Base-by-base conservation (phyloP, 2,797 vertebrate species). In the Peromyscus aztecus region DNA sequence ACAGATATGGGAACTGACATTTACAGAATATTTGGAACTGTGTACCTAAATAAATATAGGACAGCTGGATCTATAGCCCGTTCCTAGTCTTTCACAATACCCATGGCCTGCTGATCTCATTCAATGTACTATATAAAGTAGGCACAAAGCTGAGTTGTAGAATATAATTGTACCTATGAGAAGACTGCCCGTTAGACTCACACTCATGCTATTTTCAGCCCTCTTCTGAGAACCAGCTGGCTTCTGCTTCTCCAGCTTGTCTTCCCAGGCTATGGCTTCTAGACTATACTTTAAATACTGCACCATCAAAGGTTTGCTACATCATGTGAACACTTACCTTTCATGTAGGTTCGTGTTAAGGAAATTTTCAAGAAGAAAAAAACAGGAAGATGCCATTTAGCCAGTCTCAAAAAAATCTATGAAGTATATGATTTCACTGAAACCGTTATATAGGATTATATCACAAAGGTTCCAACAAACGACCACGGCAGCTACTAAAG, bases 391-490 rank as follows among this genome's bases (percentile, higher is more conserved):
- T 92, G 63, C 89, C 61, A 71, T 49, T 95, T 89, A 92, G 76
- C 29, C 2, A 13, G 85, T 92, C 10, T 86, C 17, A 71, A 76
- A 92, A 69, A 55, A 23, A 84, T 57, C 34, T 40, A 76, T 76
- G 75, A 88, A 75, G 17, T 59, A 52, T 77, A n/a, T 86, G 59
- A 85, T 89, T 89, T 71, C 52, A 82, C 71, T 86, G 92, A 96
- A 94, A 90, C 27, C 9, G 71, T 61, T 65, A 57, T 27, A 77
- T 12, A 91, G 24, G 21, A 69, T 24, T 76, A 16, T 40, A 75
- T 80, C 34, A 40, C 67, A 92, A 82, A 92, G 57, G 59, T 87
- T 83, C 21, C 34, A 95, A 19, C 75, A 95, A 92, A 92, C 92
- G 43, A 55, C 69, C 85, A 73, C 8, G 34, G 31, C 29, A 90